Base-by-base conservation (phyloP, 2,888 invertebrate species). In the Tenthredo amoena region DNA sequence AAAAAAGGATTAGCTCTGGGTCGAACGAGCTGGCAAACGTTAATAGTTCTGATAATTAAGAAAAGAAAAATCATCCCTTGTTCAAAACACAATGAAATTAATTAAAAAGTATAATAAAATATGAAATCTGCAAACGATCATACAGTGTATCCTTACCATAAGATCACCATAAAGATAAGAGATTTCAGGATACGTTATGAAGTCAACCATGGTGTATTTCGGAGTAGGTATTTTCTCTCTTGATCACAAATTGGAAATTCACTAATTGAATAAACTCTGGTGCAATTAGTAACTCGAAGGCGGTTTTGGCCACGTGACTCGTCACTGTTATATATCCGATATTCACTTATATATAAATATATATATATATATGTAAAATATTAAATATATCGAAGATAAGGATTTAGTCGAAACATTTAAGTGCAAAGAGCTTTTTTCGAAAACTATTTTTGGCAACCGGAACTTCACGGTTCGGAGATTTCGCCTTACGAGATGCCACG, bases 131-230 rank as follows among this genome's bases (percentile, higher is more conserved):
- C 12, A 26, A 77, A 55, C 15, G 10, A 76, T 10, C n/a, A 12
- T 50, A 21, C 3, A 55, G 18, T 50, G 34, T 12, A 34, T n/a
- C 15, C 81, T 26, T 92, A 91, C 92, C 91, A 92, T 89, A 87
- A 92, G 88, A 87, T 92, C 91, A 88, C 92, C 91, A 91, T 91
- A 92, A 89, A 93, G 91, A 87, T 91, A 92, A 85, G 92, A 91
- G 87, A 93, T 90, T 89, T 92, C 92, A 86, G 92, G 92, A 85
- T 91, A 91, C 84, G 90, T 88, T 86, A 93, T 91, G 89, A 92
- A 92, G 90, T 92, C 93, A 87, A 92, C 92, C 92, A 93, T 92
- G 88, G 85, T 91, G 89, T 79, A 84, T 74, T 85, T 65, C 77
- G 85, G 87, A 83, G 79, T 6, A n/a, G 55, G n/a, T 50, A 62